These are phyloP conservation scores for Tineola bisselliella DNA, from an alignment of 2,888 invertebrate species.

Conservation along the genomic window DNA sequence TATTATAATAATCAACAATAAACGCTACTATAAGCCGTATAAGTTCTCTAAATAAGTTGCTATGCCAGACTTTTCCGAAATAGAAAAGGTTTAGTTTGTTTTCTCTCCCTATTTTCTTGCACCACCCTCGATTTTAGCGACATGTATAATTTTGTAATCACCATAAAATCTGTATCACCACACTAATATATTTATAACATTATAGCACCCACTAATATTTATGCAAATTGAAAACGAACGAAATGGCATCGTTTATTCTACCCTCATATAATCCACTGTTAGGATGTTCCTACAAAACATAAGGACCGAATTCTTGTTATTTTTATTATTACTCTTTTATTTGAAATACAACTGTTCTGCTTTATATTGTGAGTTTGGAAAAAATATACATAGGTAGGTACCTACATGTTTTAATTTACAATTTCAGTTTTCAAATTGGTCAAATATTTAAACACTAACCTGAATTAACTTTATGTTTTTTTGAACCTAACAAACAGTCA, in stretches of 20 bases:
- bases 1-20: too few relatives aligned
- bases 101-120: background rate
- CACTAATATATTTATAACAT: conserved; percentile 66
- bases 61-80: background rate
- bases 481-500: too few relatives aligned
- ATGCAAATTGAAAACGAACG: conserved; percentile 66
- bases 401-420: too few relatives aligned
- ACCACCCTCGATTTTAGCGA: background rate
- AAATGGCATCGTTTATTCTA: conserved; percentile 55
- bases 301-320: background rate
- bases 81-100: background rate
- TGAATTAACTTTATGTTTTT: too few relatives aligned
- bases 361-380: too few relatives aligned
- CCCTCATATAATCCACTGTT: conserved; percentile 38
- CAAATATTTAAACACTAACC: too few relatives aligned
- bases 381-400: too few relatives aligned
- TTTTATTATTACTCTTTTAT: conserved; percentile 1
- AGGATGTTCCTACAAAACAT: background rate
- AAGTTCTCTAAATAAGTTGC: too few relatives aligned
- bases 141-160: conserved; percentile 57
- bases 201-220: conserved; percentile 62
- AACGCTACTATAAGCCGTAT: too few relatives aligned
- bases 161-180: conserved; percentile 66
- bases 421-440: too few relatives aligned
- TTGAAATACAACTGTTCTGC: background rate